Evolutionary conservation across 2,888 invertebrate species (phyloP).

Genomic region (Sinodicranocentrus sp.): DNA sequence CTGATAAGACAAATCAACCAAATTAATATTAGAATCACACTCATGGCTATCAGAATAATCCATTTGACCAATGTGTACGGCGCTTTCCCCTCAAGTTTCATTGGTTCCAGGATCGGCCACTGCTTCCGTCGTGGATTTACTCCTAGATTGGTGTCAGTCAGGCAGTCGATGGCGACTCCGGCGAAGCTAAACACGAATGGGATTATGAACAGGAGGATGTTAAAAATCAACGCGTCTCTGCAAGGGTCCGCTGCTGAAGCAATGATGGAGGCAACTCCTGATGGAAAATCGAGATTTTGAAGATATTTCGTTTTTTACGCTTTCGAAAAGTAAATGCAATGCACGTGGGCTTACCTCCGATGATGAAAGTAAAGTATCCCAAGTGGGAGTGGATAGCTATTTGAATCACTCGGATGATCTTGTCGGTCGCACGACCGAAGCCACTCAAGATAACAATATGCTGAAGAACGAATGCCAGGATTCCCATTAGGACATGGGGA

Average conservation of each 20-base stretch:
- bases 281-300: too few relatives aligned
- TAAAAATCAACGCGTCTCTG: neutral
- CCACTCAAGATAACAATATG: constrained; percentile 18
- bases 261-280: constrained; percentile 17
- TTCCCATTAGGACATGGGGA: constrained; percentile 22
- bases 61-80: neutral
- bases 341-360: constrained; percentile 37
- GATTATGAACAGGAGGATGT: neutral
- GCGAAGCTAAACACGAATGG: neutral
- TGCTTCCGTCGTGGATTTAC: constrained; percentile 26
- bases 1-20: neutral
- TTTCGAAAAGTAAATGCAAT: too few relatives aligned
- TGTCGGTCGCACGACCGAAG: neutral
- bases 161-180: constrained; percentile 15
- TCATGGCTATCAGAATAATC: neutral
- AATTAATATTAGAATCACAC: neutral
- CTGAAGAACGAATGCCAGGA: constrained; percentile 24
- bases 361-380: constrained; percentile 17
- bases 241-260: neutral
- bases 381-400: constrained; percentile 32
- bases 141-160: constrained; percentile 26
- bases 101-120: constrained; percentile 34
- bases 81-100: constrained; percentile 16
- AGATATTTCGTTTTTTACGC: too few relatives aligned
- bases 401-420: constrained; percentile 2